Conservation (phyloP, 2,113 vertebrate genomes). For the Trematocara macrostoma region DNA sequence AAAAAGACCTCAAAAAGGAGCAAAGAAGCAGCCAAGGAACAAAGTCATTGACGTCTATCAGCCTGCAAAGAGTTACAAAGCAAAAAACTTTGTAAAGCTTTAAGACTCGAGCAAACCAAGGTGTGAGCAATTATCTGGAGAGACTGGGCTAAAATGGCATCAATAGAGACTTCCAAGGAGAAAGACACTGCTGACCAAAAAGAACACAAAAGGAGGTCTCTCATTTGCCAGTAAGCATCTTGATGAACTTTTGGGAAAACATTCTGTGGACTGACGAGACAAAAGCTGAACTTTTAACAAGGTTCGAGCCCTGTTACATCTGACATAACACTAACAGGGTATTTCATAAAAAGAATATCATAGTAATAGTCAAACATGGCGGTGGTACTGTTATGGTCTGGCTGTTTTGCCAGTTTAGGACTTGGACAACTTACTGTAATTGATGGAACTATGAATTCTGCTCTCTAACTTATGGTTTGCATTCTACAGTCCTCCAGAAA, state of each 20-base stretch:
- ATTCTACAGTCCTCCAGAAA: neutral
- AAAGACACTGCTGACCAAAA: neutral
- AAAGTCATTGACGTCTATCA: neutral
- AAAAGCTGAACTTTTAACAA: neutral
- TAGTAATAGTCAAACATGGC: neutral
- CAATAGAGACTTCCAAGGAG: neutral
- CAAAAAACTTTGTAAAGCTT: neutral
- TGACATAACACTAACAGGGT: neutral
- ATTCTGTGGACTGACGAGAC: neutral
- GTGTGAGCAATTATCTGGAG: neutral
- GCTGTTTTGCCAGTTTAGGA: neutral
- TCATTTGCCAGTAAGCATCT: neutral
- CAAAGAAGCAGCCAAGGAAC: neutral
- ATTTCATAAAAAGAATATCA: neutral
- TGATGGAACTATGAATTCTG: neutral
- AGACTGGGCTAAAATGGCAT: neutral
- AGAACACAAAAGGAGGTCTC: neutral
- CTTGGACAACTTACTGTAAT: neutral
- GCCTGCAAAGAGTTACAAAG: neutral
- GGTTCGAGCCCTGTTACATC: neutral
- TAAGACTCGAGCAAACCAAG: neutral
- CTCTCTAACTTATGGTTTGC: neutral
- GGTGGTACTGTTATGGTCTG: neutral
- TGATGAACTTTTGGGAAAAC: neutral
- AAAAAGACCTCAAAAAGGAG: neutral